These are phyloP conservation scores for Ctenicera cuprea DNA, from an alignment of 2,888 invertebrate genomes.

Conservation along the genomic window DNA sequence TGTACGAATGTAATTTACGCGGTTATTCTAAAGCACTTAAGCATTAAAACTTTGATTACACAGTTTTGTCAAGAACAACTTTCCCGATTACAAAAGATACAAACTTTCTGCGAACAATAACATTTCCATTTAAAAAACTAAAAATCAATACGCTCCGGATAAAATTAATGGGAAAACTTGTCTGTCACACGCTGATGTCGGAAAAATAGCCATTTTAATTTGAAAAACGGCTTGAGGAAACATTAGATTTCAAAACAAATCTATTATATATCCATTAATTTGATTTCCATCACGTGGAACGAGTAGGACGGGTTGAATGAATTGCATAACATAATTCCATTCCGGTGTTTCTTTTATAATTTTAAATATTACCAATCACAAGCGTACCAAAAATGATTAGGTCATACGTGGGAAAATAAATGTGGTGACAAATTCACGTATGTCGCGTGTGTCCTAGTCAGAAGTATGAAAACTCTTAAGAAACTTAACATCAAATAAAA, in stretches of 20 bases:
- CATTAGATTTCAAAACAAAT: background rate
- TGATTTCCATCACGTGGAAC: background rate
- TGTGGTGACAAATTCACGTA: no score
- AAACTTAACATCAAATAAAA: no score
- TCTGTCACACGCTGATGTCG: background rate
- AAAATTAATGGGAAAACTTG: constrained; percentile 37
- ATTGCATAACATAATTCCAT: no score
- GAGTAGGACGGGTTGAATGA: background rate
- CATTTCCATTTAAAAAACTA: constrained; percentile 20
- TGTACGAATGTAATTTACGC: constrained; percentile 43
- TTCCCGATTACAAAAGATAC: constrained; percentile 20
- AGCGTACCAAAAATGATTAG: no score
- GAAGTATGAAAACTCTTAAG: no score
- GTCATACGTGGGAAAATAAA: no score
- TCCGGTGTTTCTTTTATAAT: no score
- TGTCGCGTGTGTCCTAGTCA: no score
- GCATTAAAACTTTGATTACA: constrained; percentile 44
- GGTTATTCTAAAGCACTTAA: constrained; percentile 43
- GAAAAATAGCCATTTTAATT: constrained; percentile 19
- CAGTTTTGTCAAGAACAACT: constrained; percentile 26
- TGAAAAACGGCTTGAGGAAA: background rate
- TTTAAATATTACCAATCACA: no score
- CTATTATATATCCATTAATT: background rate
- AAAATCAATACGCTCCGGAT: constrained; percentile 13
- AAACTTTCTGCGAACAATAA: constrained; percentile 29